Evolutionary conservation across 2,113 vertebrate genomes (phyloP).

Genomic region (Pelusios castaneus): DNA sequence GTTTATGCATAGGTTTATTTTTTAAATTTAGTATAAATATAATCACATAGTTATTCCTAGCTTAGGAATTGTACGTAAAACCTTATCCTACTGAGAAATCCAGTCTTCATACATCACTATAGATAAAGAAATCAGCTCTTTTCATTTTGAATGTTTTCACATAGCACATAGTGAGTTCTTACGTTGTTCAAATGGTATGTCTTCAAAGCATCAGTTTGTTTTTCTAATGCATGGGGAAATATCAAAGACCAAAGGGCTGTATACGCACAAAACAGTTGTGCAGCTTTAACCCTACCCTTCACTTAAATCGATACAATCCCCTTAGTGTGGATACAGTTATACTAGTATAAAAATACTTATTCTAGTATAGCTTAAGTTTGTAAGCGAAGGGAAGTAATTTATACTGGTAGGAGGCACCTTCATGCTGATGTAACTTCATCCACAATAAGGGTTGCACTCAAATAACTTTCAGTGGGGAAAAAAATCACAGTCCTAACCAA

Average conservation of each 20-base stretch:
- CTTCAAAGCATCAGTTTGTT: background rate
- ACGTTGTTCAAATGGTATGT: background rate
- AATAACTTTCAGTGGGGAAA: background rate
- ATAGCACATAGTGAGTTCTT: background rate
- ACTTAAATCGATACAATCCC: background rate
- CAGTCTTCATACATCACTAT: background rate
- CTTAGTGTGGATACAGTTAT: background rate
- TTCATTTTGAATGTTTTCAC: background rate
- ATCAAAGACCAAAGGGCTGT: background rate
- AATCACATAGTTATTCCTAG: background rate
- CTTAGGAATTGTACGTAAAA: background rate
- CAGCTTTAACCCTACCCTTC: background rate
- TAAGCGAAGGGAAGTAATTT: background rate
- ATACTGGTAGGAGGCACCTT: background rate
- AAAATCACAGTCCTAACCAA: background rate
- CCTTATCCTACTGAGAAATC: background rate
- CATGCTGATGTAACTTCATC: background rate
- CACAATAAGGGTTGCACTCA: background rate
- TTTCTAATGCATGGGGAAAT: background rate
- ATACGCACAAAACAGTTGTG: fast-evolving
- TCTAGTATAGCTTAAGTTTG: background rate
- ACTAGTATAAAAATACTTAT: background rate
- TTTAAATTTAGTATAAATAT: background rate
- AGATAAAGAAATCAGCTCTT: background rate
- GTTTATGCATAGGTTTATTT: background rate